A percentile compares a stretch with the other conserved stretches of the same genome.
phyloP scores from a whole-genome alignment of 2,888 invertebrate species.

The Anoplius nigerrimus region DNA sequence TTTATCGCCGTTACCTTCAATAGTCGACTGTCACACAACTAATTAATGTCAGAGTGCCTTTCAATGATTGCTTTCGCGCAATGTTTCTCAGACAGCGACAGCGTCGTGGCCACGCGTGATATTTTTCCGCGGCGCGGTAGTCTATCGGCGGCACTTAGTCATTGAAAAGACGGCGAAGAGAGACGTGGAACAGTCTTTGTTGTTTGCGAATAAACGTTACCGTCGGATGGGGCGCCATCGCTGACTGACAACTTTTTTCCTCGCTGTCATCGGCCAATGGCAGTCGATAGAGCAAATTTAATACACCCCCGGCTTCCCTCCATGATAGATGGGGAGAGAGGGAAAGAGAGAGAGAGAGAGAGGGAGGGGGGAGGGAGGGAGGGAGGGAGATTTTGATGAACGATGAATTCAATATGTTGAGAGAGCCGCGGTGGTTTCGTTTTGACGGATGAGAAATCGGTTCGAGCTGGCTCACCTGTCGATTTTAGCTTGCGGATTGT shows the following conservation, averaged over 20 bases:
- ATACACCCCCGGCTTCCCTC: conserved; percentile 16
- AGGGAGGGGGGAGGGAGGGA: neutral
- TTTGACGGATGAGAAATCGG: conserved; percentile 46
- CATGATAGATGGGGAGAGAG: neutral
- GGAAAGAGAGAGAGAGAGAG: neutral
- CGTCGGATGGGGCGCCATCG: conserved; percentile 10
- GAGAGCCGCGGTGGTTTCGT: conserved; percentile 38
- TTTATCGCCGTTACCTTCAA: too few relatives aligned
- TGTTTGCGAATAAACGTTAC: conserved; percentile 21
- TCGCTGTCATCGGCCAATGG: neutral
- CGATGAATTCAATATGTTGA: conserved; percentile 53
- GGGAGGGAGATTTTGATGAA: conserved; percentile 30
- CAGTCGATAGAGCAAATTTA: conserved; percentile 41
- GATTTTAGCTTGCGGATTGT: conserved; percentile 39
- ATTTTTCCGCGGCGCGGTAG: too few relatives aligned
- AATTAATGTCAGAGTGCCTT: too few relatives aligned
- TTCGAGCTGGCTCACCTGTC: conserved; percentile 48
- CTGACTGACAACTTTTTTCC: conserved; percentile 36
- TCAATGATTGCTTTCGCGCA: too few relatives aligned
- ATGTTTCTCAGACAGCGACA: too few relatives aligned
- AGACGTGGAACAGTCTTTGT: conserved; percentile 11
- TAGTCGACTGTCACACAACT: conserved; percentile 14
- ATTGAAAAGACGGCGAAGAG: neutral
- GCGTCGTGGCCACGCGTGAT: too few relatives aligned
- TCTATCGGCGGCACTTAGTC: too few relatives aligned